These are phyloP conservation scores for Pomatostomus ruficeps DNA, from an alignment of 2,113 vertebrate species.

Conservation along the genomic window DNA sequence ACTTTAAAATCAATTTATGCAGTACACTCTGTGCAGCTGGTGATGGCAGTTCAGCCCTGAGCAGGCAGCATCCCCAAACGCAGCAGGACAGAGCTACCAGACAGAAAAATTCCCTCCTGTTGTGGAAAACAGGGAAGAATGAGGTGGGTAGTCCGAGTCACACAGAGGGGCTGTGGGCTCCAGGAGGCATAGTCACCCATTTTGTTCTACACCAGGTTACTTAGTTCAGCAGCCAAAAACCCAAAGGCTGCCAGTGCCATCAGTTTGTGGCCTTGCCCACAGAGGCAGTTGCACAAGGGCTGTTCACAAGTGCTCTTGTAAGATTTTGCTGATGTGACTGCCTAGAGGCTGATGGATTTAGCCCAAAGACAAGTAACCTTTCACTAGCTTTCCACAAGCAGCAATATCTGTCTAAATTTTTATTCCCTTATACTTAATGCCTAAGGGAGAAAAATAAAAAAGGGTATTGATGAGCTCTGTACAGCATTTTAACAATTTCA, in stretches of 20 bases:
- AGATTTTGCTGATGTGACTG: neutral
- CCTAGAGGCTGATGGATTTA: neutral
- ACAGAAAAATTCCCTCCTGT: accelerated
- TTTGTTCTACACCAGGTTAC: neutral
- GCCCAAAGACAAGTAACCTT: neutral
- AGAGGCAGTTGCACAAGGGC: neutral
- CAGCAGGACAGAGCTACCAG: accelerated
- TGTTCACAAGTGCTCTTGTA: neutral
- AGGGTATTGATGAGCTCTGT: neutral
- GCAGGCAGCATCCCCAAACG: neutral
- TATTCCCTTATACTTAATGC: neutral
- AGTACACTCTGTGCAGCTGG: neutral
- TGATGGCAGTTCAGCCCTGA: neutral
- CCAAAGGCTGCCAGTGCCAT: neutral
- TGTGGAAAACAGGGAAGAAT: neutral
- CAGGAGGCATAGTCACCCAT: accelerated
- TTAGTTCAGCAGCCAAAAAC: neutral
- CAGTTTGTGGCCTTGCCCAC: accelerated
- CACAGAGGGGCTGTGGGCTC: accelerated
- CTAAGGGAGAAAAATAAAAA: neutral
- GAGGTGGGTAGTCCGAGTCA: neutral
- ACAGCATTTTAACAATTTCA: neutral
- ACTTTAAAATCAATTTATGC: neutral
- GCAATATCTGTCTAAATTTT: neutral
- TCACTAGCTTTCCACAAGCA: neutral